Evolutionary conservation across 2,113 vertebrate genomes (phyloP).

Genomic region (Rhea americana): DNA sequence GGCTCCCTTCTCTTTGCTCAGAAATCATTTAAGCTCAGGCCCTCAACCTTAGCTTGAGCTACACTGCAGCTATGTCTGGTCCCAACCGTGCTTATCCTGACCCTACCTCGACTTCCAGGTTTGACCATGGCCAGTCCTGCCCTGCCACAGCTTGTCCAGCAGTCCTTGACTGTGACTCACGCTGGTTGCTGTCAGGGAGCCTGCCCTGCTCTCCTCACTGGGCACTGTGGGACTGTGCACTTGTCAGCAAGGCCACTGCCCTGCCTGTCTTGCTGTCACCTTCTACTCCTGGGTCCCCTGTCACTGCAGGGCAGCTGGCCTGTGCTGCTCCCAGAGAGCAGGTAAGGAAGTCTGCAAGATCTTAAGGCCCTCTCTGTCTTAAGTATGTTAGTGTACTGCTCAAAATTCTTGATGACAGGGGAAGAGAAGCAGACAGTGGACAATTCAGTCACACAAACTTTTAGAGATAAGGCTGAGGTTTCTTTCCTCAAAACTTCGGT

Average conservation of each 20-base stretch:
- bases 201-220: background rate
- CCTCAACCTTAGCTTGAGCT: background rate
- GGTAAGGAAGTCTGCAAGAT: background rate
- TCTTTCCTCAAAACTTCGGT: background rate
- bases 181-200: rapidly evolving
- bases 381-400: background rate
- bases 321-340: rapidly evolving
- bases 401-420: background rate
- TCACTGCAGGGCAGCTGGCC: background rate
- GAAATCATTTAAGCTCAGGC: background rate
- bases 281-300: background rate
- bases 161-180: background rate
- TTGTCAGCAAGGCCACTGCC: background rate
- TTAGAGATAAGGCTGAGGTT: background rate
- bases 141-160: background rate
- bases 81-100: background rate
- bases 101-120: background rate
- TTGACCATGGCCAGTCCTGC: background rate
- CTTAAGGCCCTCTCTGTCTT: background rate
- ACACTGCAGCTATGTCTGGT: background rate
- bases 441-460: background rate
- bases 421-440: background rate
- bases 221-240: background rate
- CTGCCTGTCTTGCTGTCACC: background rate
- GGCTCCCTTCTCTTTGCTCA: background rate